These are phyloP conservation scores for Cheilosia variabilis DNA, from an alignment of 2,888 invertebrate genomes.

Conservation along the genomic window DNA sequence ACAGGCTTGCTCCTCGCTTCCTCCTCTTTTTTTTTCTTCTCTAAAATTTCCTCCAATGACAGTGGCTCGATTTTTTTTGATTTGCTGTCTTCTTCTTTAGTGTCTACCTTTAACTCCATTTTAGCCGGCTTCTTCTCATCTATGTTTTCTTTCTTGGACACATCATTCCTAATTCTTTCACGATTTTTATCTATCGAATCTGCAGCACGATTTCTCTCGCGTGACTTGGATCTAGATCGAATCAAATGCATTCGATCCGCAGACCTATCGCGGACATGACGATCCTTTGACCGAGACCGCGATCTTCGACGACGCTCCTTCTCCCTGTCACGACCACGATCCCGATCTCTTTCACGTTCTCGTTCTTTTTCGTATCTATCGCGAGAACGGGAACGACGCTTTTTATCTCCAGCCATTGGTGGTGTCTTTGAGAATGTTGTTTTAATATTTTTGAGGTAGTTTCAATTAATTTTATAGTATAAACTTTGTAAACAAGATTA, in stretches of 20 bases:
- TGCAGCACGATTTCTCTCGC: slow-evolving; percentile 30
- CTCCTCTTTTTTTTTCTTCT: slow-evolving; percentile 98
- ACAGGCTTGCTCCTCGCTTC: slow-evolving; percentile 97
- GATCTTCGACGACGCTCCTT: slow-evolving; percentile 79
- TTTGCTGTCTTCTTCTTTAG: slow-evolving; percentile 83
- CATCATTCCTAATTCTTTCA: slow-evolving; percentile 73
- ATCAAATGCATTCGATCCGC: slow-evolving; percentile 59
- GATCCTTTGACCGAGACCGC: slow-evolving; percentile 80
- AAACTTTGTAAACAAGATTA: slow-evolving; percentile 14
- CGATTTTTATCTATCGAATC: slow-evolving; percentile 76
- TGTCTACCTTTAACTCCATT: slow-evolving; percentile 78
- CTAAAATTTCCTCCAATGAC: slow-evolving; percentile 96
- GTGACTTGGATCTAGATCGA: slow-evolving; percentile 64
- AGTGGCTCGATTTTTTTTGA: slow-evolving; percentile 89
- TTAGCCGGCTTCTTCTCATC: slow-evolving; percentile 49
- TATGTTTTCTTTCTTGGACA: slow-evolving; percentile 54
- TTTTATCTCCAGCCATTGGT: slow-evolving; percentile 84
- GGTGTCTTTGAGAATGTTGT: slow-evolving; percentile 22
- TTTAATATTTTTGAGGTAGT: neutral
- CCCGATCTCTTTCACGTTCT: slow-evolving; percentile 77
- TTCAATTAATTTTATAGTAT: neutral
- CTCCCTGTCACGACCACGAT: slow-evolving; percentile 80
- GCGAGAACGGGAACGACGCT: slow-evolving; percentile 84
- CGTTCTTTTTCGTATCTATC: slow-evolving; percentile 80
- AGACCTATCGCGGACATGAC: slow-evolving; percentile 77